Percentiles rank a stretch among this genome's conserved stretches.
Evolutionary conservation across 2,797 vertebrate genomes (phyloP).

Genomic region (Myripristis jacobus): DNA sequence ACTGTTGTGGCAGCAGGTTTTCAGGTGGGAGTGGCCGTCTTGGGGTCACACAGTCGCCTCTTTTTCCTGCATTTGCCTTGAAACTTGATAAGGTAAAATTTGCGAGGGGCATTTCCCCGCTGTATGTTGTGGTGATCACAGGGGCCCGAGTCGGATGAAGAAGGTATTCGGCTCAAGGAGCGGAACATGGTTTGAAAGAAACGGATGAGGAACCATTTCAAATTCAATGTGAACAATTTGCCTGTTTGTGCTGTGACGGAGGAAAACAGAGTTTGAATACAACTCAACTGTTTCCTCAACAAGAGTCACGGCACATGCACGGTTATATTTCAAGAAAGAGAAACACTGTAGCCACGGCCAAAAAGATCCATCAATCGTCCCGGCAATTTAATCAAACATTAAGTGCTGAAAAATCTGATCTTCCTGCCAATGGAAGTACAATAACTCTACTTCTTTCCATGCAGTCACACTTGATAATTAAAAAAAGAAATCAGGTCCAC

Average conservation of each 20-base stretch:
- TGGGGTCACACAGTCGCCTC: neutral
- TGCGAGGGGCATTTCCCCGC: neutral
- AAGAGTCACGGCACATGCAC: too few relatives aligned
- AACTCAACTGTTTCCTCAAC: too few relatives aligned
- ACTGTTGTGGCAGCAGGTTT: conserved; percentile 54
- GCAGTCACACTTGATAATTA: too few relatives aligned
- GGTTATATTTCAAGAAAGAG: too few relatives aligned
- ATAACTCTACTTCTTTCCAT: too few relatives aligned
- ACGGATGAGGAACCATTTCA: conserved; percentile 22
- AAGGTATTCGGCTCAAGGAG: neutral
- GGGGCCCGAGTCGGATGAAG: neutral
- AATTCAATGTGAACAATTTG: neutral
- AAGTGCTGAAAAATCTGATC: too few relatives aligned
- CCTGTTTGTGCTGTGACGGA: neutral
- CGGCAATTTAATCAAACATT: too few relatives aligned
- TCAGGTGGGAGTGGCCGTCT: conserved; percentile 14
- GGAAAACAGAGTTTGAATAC: neutral
- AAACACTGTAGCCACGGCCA: too few relatives aligned
- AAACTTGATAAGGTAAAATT: neutral
- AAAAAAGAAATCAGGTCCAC: too few relatives aligned
- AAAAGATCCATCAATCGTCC: too few relatives aligned
- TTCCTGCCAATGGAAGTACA: too few relatives aligned
- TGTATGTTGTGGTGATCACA: neutral
- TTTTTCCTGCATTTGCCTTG: conserved; percentile 24
- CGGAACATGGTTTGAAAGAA: neutral